Evolutionary conservation across 2,888 invertebrate species (phyloP).

Genomic region (Leptothorax acervorum): DNA sequence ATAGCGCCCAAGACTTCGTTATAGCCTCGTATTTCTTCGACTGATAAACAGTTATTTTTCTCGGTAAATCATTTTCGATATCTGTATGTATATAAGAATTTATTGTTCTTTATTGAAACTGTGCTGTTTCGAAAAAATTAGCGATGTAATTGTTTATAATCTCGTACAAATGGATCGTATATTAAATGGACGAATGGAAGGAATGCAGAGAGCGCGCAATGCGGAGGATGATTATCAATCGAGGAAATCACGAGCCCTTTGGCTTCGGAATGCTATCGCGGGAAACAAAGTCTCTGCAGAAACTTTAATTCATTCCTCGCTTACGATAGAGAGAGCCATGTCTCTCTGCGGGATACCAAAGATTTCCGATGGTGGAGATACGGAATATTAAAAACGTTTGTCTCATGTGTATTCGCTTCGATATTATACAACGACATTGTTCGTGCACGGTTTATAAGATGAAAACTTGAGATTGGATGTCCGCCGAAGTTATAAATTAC

Average conservation of each 20-base stretch:
- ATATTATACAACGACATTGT: constrained; percentile 39
- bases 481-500: constrained; percentile 14
- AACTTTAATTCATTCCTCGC: constrained; percentile 71
- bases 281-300: constrained; percentile 72
- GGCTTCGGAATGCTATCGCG: constrained; percentile 76
- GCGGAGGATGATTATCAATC: constrained; percentile 73
- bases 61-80: constrained; percentile 55
- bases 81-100: constrained; percentile 27
- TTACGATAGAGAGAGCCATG: constrained; percentile 63
- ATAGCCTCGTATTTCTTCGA: constrained; percentile 62
- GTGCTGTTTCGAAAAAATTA: neutral
- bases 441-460: constrained; percentile 43
- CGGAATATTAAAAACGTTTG: constrained; percentile 77
- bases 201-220: neutral
- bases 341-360: constrained; percentile 76
- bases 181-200: neutral
- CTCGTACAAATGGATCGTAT: neutral
- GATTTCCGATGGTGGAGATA: constrained; percentile 77
- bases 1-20: constrained; percentile 66
- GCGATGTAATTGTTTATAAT: constrained; percentile 10
- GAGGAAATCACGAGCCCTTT: constrained; percentile 75
- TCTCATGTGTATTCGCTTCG: constrained; percentile 43
- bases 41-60: constrained; percentile 64
- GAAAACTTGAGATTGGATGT: constrained; percentile 40
- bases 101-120: neutral